These are phyloP conservation scores for Meloidogyne hapla DNA, from an alignment of 1,140 invertebrate genomes.

Conservation along the genomic window DNA sequence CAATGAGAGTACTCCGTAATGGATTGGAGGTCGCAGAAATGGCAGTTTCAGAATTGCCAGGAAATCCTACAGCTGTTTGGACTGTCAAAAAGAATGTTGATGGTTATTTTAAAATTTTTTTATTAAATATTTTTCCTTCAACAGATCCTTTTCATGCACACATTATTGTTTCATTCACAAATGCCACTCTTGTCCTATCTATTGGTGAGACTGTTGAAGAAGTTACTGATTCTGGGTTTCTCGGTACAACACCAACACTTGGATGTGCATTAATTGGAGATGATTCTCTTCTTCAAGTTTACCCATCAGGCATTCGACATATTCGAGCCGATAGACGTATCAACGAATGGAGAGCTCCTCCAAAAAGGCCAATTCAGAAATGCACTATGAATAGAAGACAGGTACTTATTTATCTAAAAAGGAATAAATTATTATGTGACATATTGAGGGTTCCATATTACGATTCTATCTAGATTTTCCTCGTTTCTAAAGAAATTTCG, in stretches of 20 bases:
- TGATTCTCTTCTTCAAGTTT: slow-evolving; percentile 94
- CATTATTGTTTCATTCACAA: slow-evolving; percentile 99
- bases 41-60: slow-evolving; percentile 97
- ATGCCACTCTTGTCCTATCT: slow-evolving; percentile 95
- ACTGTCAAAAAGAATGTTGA: slow-evolving; percentile 93
- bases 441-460: too few species aligned
- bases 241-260: slow-evolving; percentile 94
- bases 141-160: slow-evolving; percentile 96
- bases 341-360: slow-evolving; percentile 97
- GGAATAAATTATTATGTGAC: not conserved
- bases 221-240: slow-evolving; percentile 97
- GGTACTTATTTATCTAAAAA: slow-evolving; percentile 35
- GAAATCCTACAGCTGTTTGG: slow-evolving; percentile 99
- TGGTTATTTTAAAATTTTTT: slow-evolving; percentile 71
- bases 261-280: slow-evolving; percentile 94
- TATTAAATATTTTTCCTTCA: slow-evolving; percentile 66
- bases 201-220: slow-evolving; percentile 99
- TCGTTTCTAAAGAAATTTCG: too few species aligned
- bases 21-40: slow-evolving; percentile 97
- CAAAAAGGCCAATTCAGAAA: slow-evolving; percentile 92
- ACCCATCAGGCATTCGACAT: slow-evolving; percentile 96
- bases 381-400: slow-evolving; percentile 98
- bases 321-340: slow-evolving; percentile 94
- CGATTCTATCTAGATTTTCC: too few species aligned
- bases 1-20: slow-evolving; percentile 83